Evolutionary conservation across 2,113 vertebrate genomes (phyloP).

Genomic region (Colius striatus): DNA sequence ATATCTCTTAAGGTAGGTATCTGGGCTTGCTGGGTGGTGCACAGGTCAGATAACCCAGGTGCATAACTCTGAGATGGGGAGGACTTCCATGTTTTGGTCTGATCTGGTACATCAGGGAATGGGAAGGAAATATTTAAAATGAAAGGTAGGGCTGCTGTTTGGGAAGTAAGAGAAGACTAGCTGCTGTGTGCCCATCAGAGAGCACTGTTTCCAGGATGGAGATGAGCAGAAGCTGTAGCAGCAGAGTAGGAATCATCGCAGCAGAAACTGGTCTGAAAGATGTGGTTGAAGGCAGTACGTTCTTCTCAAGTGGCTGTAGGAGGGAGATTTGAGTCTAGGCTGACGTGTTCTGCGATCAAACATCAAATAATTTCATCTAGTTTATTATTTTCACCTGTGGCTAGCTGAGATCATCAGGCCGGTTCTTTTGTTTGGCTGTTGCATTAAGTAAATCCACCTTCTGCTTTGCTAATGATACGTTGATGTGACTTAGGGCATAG

Average conservation of each 20-base stretch:
- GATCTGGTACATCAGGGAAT: not conserved
- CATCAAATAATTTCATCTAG: not conserved
- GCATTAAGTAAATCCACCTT: not conserved
- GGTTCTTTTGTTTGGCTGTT: not conserved
- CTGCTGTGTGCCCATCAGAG: not conserved
- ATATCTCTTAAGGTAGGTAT: not conserved
- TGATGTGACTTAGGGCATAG: not conserved
- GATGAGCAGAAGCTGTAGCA: not conserved
- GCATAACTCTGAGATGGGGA: not conserved
- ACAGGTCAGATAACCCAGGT: not conserved
- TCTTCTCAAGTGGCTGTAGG: not conserved
- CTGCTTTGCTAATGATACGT: not conserved
- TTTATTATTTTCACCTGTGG: not conserved
- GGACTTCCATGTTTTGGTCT: not conserved
- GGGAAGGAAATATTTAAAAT: not conserved
- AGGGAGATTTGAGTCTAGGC: not conserved
- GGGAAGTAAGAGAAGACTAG: not conserved
- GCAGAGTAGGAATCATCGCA: not conserved
- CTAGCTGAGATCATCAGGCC: not conserved
- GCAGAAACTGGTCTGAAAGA: not conserved
- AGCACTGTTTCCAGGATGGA: not conserved
- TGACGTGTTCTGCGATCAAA: not conserved
- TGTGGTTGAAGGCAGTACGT: not conserved
- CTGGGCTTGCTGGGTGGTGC: not conserved
- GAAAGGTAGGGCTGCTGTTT: not conserved